Percentiles rank a stretch among this genome's conserved stretches.
Evolutionary conservation across 2,888 invertebrate genomes (phyloP).

Genomic region (Chymomyza fuscimana): DNA sequence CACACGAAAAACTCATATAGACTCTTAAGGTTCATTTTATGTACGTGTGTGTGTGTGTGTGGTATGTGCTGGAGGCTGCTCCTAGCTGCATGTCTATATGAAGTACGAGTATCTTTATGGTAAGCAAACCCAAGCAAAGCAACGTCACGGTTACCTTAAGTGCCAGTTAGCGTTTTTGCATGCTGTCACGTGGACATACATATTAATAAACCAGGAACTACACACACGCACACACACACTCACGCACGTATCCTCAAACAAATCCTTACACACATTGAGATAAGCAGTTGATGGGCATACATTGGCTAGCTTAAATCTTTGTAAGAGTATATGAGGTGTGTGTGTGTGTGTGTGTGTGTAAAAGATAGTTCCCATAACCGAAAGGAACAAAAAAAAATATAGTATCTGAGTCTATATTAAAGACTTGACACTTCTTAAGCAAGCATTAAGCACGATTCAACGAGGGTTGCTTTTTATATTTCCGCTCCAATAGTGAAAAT

Average conservation of each 20-base stretch:
- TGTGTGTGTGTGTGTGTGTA: slow-evolving; percentile 18
- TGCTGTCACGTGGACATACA: slow-evolving; percentile 63
- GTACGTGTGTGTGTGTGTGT: neutral
- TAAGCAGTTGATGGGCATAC: neutral
- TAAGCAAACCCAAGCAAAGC: neutral
- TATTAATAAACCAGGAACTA: slow-evolving; percentile 59
- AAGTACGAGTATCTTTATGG: neutral
- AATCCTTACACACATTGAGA: slow-evolving; percentile 14
- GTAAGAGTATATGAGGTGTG: slow-evolving; percentile 35
- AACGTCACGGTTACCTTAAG: slow-evolving; percentile 44
- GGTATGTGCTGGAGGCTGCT: neutral
- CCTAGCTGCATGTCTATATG: neutral
- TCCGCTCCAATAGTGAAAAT: no score
- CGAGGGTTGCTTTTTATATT: no score
- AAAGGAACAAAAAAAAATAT: neutral
- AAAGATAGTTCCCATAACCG: neutral
- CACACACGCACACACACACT: slow-evolving; percentile 25
- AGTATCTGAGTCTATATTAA: no score
- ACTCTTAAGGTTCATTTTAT: neutral
- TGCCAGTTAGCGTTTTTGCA: slow-evolving; percentile 58
- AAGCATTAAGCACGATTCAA: no score
- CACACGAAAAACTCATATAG: neutral
- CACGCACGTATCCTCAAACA: slow-evolving; percentile 10
- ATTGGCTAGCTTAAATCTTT: slow-evolving; percentile 45
- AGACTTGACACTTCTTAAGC: no score